Conservation (phyloP, 2,888 invertebrate species). For the Arrhopalites spinosus region DNA sequence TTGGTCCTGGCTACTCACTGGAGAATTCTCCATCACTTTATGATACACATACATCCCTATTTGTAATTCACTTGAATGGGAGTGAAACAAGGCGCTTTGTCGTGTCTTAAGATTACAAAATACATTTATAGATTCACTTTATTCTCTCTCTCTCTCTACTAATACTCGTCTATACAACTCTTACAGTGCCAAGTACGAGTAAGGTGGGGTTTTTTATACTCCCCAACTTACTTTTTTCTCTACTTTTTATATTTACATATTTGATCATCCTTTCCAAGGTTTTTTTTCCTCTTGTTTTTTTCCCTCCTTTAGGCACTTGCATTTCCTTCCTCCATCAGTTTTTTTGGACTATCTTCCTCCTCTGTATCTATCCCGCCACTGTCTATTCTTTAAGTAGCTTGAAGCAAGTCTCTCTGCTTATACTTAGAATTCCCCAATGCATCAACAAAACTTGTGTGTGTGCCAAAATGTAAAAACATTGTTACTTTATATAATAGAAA, state of each 20-base stretch:
- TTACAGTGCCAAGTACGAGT: neutral
- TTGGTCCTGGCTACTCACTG: constrained; percentile 18
- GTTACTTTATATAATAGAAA: neutral
- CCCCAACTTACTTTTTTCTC: neutral
- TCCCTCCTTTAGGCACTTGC: neutral
- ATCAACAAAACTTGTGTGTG: neutral
- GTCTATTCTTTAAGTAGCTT: too few species aligned
- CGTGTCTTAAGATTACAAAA: constrained; percentile 27
- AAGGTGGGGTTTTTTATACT: too few species aligned
- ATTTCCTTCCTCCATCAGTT: too few species aligned
- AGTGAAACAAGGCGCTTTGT: constrained; percentile 9
- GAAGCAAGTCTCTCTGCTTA: neutral
- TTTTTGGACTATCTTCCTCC: neutral
- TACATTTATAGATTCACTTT: constrained; percentile 23
- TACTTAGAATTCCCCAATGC: neutral
- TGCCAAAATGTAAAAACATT: too few species aligned
- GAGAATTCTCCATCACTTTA: constrained; percentile 39
- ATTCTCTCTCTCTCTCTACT: neutral
- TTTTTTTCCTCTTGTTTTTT: neutral
- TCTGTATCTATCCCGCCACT: too few species aligned
- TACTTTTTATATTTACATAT: neutral
- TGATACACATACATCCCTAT: constrained; percentile 41
- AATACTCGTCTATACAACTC: neutral
- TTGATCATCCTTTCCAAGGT: neutral
- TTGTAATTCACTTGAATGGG: constrained; percentile 51